phyloP scores from a whole-genome alignment of 2,113 vertebrate genomes.

The Vulpes ferrilata region DNA sequence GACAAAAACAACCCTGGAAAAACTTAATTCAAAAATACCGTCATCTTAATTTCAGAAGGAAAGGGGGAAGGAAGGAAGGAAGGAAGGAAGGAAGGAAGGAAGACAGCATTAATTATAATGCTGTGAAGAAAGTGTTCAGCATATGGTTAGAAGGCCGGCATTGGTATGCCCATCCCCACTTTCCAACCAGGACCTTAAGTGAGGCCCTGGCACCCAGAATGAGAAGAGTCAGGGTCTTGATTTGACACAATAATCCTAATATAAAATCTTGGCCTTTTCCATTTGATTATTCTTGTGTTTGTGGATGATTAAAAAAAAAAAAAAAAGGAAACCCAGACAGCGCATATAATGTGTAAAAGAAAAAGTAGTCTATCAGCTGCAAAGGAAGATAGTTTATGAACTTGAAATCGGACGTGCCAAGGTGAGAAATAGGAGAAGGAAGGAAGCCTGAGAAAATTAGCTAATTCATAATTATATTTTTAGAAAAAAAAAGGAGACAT shows the following conservation, averaged over 20 bases:
- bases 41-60: background rate
- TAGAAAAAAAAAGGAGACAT: background rate
- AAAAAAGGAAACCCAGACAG: background rate
- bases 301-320: background rate
- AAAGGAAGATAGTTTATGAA: background rate
- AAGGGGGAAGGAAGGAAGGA: background rate
- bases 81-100: background rate
- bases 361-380: background rate
- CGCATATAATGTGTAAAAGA: background rate
- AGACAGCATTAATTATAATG: background rate
- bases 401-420: background rate
- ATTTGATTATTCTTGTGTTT: background rate
- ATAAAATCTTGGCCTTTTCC: background rate
- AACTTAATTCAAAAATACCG: background rate
- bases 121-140: background rate
- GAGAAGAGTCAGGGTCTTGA: background rate
- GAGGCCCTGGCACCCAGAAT: background rate
- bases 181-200: background rate
- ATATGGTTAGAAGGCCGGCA: accelerated
- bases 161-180: background rate
- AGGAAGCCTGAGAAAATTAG: background rate
- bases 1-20: background rate
- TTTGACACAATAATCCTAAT: background rate
- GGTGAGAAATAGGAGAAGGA: background rate
- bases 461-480: background rate